phyloP scores from a whole-genome alignment of 2,113 vertebrate species.

The Laterallus jamaicensis region DNA sequence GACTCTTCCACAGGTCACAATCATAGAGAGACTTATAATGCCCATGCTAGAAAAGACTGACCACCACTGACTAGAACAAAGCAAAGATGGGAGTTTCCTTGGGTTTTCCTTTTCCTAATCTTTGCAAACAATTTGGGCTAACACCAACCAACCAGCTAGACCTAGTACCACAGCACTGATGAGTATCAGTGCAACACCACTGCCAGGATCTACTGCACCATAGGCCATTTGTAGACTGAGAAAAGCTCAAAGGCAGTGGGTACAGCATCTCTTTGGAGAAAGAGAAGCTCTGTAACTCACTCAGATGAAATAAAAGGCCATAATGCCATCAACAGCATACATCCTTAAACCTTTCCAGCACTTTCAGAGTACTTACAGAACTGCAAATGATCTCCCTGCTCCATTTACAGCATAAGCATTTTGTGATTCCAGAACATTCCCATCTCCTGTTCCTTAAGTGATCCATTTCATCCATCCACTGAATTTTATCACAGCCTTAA shows the following conservation, averaged over 20 bases:
- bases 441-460: not conserved
- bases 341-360: not conserved
- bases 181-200: not conserved
- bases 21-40: not conserved
- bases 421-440: not conserved
- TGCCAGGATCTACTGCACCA: not conserved
- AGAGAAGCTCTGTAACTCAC: not conserved
- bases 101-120: not conserved
- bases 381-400: not conserved
- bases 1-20: not conserved
- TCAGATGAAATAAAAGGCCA: not conserved
- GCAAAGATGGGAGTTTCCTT: not conserved
- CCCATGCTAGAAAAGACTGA: not conserved
- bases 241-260: not conserved
- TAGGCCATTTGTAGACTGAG: not conserved
- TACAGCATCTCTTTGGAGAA: not conserved
- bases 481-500: not conserved
- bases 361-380: not conserved
- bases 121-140: not conserved
- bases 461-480: not conserved
- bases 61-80: not conserved
- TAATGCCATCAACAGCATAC: not conserved
- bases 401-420: accelerated
- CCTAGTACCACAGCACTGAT: accelerated
- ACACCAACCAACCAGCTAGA: not conserved